phyloP scores from a whole-genome alignment of 2,888 invertebrate species.

The Nasonia oneida region DNA sequence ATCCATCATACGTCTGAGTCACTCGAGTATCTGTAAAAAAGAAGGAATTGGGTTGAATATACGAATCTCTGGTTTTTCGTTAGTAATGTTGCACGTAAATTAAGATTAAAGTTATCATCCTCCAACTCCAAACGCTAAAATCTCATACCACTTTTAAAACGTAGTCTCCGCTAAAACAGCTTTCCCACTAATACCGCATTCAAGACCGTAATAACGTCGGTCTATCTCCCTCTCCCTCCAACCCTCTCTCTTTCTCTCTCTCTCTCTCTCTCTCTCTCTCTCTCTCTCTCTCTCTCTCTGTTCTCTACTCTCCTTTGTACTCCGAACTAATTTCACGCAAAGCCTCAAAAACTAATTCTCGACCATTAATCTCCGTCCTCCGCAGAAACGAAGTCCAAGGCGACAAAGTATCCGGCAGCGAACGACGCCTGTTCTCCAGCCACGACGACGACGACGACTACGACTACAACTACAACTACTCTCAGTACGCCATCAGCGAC shows the following conservation, averaged over 20 bases:
- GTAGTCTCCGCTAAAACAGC: not conserved
- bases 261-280: not conserved
- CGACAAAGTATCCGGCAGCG: slow-evolving; percentile 40
- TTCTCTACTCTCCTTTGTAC: not conserved
- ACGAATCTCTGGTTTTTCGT: no score
- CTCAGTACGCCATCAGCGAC: not conserved
- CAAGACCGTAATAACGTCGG: not conserved
- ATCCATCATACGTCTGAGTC: not conserved
- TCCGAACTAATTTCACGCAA: not conserved
- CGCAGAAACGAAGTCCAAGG: slow-evolving; percentile 17
- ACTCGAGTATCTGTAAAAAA: no score
- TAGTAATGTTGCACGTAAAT: not conserved
- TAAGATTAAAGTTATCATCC: not conserved
- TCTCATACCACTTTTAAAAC: not conserved
- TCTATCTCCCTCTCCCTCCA: not conserved
- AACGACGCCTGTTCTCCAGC: not conserved
- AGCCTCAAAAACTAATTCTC: slow-evolving; percentile 12
- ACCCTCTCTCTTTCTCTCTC: no score
- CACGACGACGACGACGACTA: not conserved
- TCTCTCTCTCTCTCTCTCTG: not conserved
- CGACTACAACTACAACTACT: not conserved
- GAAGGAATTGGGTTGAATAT: no score
- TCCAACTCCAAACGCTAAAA: not conserved
- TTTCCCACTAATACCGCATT: not conserved
- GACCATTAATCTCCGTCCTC: not conserved